A percentile compares a stretch with the other conserved stretches of the same genome.
phyloP scores from a whole-genome alignment of 2,797 vertebrate genomes.

The Avahi laniger region DNA sequence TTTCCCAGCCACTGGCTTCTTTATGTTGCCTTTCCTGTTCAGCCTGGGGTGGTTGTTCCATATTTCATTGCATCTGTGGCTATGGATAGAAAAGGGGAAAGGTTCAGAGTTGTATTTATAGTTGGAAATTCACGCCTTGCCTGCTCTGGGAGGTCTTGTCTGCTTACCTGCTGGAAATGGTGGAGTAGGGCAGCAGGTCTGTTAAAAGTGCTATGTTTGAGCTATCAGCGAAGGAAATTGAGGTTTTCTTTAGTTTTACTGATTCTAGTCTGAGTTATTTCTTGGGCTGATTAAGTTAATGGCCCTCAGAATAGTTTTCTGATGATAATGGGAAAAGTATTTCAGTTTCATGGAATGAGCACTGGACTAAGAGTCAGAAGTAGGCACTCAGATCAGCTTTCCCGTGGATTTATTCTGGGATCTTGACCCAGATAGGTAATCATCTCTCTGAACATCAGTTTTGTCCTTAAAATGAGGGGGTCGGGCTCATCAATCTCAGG shows the following conservation, averaged over 20 bases:
- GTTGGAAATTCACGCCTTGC: not conserved
- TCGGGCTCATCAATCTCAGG: not conserved
- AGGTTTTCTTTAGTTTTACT: not conserved
- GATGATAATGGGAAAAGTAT: not conserved
- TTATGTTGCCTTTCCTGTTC: not conserved
- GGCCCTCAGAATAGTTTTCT: not conserved
- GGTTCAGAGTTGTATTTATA: not conserved
- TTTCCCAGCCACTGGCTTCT: not conserved
- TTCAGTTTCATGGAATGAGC: not conserved
- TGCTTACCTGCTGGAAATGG: not conserved
- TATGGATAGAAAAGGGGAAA: not conserved
- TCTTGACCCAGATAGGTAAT: not conserved
- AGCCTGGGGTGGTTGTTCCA: not conserved
- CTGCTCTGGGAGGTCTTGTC: not conserved
- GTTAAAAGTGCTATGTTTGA: not conserved
- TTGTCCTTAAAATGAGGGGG: constrained; percentile 34
- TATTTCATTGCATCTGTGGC: not conserved
- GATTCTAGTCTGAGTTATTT: constrained; percentile 1
- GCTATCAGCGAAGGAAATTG: constrained; percentile 8
- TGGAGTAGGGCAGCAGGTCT: not conserved
- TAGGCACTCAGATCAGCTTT: not conserved
- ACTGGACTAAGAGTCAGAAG: not conserved
- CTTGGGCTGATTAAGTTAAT: not conserved
- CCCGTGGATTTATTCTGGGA: not conserved
- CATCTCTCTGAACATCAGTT: not conserved